A percentile compares a stretch with the other conserved stretches of the same genome.
Conservation (phyloP, 2,113 vertebrate genomes). For the Xiphias gladius region DNA sequence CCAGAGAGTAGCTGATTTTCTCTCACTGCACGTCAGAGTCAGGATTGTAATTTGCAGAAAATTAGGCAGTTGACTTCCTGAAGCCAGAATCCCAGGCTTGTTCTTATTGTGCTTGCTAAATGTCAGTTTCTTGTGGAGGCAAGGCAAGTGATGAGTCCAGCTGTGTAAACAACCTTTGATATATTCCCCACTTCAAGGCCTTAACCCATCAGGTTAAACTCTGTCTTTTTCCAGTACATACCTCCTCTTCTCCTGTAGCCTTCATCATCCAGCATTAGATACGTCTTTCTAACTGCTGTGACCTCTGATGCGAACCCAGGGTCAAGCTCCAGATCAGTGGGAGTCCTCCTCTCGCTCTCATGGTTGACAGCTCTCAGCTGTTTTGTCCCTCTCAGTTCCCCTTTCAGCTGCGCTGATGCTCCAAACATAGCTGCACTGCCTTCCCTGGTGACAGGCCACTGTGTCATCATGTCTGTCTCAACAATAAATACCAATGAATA, state of each 20-base stretch:
- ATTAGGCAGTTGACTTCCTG: constrained; percentile 57
- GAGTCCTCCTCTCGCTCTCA: constrained; percentile 7
- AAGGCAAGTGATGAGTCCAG: constrained; percentile 62
- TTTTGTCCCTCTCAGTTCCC: constrained; percentile 51
- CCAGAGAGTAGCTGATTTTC: constrained; percentile 59
- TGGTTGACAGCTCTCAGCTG: constrained; percentile 63
- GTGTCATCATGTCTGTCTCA: constrained; percentile 56
- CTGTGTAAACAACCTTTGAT: constrained; percentile 70
- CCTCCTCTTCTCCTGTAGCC: constrained; percentile 31
- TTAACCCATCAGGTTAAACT: constrained; percentile 36
- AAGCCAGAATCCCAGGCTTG: constrained; percentile 71
- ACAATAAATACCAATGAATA: constrained; percentile 82
- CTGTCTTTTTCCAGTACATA: constrained; percentile 30
- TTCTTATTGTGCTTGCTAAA: constrained; percentile 70
- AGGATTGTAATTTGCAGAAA: constrained; percentile 77
- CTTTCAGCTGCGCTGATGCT: constrained; percentile 19
- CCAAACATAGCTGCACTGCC: constrained; percentile 51
- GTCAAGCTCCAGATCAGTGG: constrained; percentile 38
- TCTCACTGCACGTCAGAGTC: constrained; percentile 52
- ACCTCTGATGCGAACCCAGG: constrained; percentile 32
- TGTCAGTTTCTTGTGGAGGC: constrained; percentile 58
- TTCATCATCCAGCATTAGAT: constrained; percentile 51
- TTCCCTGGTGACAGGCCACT: constrained; percentile 43
- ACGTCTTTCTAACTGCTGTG: constrained; percentile 36
- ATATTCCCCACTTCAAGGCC: constrained; percentile 39